Percentiles rank a stretch among this genome's conserved stretches.
Evolutionary conservation across 2,888 invertebrate species (phyloP).

Genomic region (Hymenopus coronatus): DNA sequence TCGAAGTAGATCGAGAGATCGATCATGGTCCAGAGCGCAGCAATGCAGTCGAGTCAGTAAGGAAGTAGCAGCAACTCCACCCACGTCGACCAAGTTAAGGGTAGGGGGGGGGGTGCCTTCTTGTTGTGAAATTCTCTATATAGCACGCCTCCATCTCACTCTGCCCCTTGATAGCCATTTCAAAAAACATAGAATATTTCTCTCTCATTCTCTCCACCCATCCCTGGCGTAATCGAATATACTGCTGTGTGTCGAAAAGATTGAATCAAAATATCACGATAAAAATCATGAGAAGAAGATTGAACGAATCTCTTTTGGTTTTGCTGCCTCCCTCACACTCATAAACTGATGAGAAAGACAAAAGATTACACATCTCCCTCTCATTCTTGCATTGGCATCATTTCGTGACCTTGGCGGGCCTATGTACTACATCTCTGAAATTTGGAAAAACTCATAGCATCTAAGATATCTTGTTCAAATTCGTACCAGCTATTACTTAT

Average conservation of each 20-base stretch:
- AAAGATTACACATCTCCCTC: no score
- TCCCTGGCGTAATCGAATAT: background rate
- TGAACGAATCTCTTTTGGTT: background rate
- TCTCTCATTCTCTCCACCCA: background rate
- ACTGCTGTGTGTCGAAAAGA: background rate
- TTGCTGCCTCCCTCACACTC: background rate
- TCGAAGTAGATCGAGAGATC: constrained; percentile 23
- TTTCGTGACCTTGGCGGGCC: no score
- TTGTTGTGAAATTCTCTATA: background rate
- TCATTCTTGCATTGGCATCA: no score
- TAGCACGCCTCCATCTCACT: background rate
- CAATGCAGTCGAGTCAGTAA: background rate
- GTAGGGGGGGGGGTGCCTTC: background rate
- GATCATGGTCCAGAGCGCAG: constrained; percentile 10
- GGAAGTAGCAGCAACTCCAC: background rate
- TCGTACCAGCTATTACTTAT: no score
- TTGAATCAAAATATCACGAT: background rate
- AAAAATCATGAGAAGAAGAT: background rate
- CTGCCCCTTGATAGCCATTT: constrained; percentile 3
- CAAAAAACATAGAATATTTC: background rate
- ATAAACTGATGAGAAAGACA: no score
- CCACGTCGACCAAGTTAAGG: background rate
- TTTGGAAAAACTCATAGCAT: no score
- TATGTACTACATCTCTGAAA: no score
- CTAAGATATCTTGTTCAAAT: no score